Evolutionary conservation across 1,140 invertebrate genomes (phyloP).

Genomic region (Heliconius eleuchia): DNA sequence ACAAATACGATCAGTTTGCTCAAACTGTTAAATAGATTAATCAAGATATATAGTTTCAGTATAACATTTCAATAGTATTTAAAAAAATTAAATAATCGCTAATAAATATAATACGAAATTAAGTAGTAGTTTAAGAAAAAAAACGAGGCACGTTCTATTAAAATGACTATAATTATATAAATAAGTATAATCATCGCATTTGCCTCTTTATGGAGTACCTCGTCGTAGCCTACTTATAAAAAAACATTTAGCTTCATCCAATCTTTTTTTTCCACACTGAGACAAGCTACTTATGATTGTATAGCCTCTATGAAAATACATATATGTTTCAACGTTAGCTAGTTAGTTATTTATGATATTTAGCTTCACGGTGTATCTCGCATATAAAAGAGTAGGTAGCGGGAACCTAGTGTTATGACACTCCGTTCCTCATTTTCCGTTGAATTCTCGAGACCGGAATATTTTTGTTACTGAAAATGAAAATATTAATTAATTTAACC

Average conservation of each 20-base stretch:
- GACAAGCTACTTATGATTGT: no score
- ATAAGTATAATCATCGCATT: slow-evolving; percentile 3
- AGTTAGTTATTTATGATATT: no score
- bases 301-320: no score
- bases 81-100: neutral
- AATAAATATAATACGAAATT: neutral
- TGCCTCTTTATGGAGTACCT: neutral
- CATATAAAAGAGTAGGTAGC: no score
- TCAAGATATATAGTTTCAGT: neutral
- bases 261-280: neutral
- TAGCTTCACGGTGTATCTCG: no score
- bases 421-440: no score
- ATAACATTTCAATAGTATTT: neutral
- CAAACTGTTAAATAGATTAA: neutral
- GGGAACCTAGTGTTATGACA: no score
- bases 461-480: no score
- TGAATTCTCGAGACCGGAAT: no score
- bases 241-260: neutral
- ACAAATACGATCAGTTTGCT: neutral
- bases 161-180: slow-evolving; percentile 6
- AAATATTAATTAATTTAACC: no score
- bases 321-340: no score
- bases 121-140: neutral
- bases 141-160: neutral
- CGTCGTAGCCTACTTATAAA: neutral